A percentile compares a stretch with the other conserved stretches of the same genome.
Conservation (phyloP, 2,888 invertebrate species). For the Orgyia antiqua region DNA sequence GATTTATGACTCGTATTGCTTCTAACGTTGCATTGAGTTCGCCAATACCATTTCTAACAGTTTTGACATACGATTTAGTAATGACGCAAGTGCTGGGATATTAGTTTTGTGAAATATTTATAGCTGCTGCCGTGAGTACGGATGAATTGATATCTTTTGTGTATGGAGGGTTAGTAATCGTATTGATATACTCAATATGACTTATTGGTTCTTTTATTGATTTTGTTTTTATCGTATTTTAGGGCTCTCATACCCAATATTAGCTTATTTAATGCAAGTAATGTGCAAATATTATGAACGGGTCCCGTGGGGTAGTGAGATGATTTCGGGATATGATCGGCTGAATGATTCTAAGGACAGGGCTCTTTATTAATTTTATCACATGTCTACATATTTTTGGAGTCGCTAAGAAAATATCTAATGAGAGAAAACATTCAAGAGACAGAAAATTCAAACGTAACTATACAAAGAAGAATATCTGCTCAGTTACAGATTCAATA, state of each 20-base stretch:
- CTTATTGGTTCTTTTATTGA: constrained; percentile 5
- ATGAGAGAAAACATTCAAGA: too few relatives aligned
- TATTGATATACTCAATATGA: constrained; percentile 4
- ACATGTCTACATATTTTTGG: too few relatives aligned
- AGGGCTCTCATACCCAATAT: too few relatives aligned
- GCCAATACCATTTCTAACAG: constrained; percentile 44
- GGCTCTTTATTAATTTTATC: not conserved
- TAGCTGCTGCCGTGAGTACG: constrained; percentile 23
- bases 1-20: constrained; percentile 51
- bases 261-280: too few relatives aligned
- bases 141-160: constrained; percentile 23
- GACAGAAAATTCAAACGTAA: too few relatives aligned
- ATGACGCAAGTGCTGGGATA: constrained; percentile 40
- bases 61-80: constrained; percentile 46
- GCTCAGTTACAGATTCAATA: too few relatives aligned
- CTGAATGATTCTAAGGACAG: too few relatives aligned
- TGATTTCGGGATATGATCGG: too few relatives aligned
- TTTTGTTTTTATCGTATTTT: constrained; percentile 3
- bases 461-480: too few relatives aligned
- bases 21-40: constrained; percentile 37
- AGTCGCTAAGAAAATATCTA: too few relatives aligned
- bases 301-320: too few relatives aligned
- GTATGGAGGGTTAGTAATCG: constrained; percentile 7
- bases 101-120: constrained; percentile 44
- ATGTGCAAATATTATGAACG: too few relatives aligned